These are phyloP conservation scores for Drosophila buzzatii DNA, from an alignment of 2,888 invertebrate species.

Conservation along the genomic window DNA sequence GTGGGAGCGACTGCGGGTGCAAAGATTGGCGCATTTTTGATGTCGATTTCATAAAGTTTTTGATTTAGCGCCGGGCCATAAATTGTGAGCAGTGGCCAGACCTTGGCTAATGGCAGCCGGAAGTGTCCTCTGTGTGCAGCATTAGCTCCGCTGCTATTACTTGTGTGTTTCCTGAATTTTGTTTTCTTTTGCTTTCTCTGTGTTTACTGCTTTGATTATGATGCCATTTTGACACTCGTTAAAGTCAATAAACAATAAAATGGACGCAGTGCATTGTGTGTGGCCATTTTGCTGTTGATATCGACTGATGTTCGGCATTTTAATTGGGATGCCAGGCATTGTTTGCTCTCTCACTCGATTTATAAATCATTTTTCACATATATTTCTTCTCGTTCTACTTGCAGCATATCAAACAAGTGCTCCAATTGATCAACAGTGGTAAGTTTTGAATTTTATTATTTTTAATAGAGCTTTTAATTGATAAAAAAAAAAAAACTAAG, in stretches of 20 bases:
- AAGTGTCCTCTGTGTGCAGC: conserved; percentile 42
- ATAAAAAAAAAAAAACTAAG: neutral
- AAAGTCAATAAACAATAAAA: conserved; percentile 66
- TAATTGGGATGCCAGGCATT: conserved; percentile 30
- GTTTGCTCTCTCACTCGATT: conserved; percentile 28
- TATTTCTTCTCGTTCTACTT: conserved; percentile 37
- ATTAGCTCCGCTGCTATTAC: conserved; percentile 35
- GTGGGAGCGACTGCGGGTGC: conserved; percentile 6
- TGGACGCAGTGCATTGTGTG: conserved; percentile 26
- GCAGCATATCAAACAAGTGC: conserved; percentile 38
- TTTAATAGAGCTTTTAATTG: conserved; percentile 11
- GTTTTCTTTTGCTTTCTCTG: neutral
- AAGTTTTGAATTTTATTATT: conserved; percentile 40
- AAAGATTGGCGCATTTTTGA: conserved; percentile 28
- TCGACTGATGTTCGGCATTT: conserved; percentile 11
- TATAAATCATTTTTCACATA: conserved; percentile 31
- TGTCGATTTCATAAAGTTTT: conserved; percentile 72
- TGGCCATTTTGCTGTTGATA: conserved; percentile 15
- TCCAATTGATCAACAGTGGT: conserved; percentile 42
- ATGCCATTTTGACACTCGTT: conserved; percentile 68
- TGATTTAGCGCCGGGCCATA: conserved; percentile 55
- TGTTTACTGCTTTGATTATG: conserved; percentile 55
- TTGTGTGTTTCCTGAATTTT: conserved; percentile 1
- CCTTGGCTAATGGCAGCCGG: conserved; percentile 41
- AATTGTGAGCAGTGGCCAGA: conserved; percentile 38